Evolutionary conservation across 2,797 vertebrate genomes (phyloP).

Genomic region (Brachyrhaphis roseni): DNA sequence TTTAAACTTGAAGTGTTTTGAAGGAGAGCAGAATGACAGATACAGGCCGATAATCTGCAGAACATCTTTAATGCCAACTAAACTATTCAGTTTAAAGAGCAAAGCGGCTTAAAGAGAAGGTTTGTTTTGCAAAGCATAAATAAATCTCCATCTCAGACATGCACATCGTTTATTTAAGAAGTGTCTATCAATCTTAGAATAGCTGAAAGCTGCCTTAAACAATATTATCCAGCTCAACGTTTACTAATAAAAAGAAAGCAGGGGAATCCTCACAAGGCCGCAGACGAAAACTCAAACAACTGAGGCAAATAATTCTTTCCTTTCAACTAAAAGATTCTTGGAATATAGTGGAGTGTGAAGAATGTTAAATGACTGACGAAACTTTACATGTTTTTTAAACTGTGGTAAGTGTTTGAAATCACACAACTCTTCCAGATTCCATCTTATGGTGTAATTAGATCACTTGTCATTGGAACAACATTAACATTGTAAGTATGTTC

Average conservation of each 20-base stretch:
- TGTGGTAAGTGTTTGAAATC: neutral
- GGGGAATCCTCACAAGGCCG: conserved; percentile 26
- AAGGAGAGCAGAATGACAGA: conserved; percentile 45
- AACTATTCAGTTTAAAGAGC: conserved; percentile 19
- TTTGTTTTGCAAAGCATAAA: conserved; percentile 45
- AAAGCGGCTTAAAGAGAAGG: conserved; percentile 4
- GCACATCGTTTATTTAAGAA: conserved; percentile 49
- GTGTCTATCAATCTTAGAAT: conserved; percentile 51
- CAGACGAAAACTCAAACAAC: neutral
- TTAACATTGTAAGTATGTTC: neutral
- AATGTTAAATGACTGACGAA: neutral
- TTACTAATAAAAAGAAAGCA: conserved; percentile 25
- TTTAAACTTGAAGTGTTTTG: conserved; percentile 7
- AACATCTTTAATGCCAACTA: conserved; percentile 29
- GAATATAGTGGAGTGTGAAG: neutral
- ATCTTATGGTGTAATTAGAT: neutral
- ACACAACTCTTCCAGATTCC: neutral
- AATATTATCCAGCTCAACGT: neutral
- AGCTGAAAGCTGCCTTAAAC: conserved; percentile 5
- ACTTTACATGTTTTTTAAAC: neutral
- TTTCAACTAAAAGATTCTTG: neutral
- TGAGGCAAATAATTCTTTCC: neutral
- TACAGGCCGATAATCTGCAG: conserved; percentile 40
- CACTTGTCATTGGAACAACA: neutral
- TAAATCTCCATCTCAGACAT: conserved; percentile 54